These are phyloP conservation scores for Passer montanus DNA, from an alignment of 2,113 vertebrate species.

Conservation along the genomic window DNA sequence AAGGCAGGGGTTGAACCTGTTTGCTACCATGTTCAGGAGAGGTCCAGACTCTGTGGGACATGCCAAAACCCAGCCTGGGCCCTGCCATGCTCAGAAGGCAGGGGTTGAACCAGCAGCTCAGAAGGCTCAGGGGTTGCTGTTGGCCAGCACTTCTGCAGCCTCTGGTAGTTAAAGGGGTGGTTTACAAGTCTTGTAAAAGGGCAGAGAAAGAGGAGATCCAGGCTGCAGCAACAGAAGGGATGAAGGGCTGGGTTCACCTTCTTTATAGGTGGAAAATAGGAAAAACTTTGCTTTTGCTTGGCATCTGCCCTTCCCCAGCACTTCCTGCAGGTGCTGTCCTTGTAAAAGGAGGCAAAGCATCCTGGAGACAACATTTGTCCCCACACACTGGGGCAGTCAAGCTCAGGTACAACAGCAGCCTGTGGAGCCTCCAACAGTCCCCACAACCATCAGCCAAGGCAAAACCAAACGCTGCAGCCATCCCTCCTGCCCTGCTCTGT, in stretches of 20 bases:
- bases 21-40: not conserved
- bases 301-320: not conserved
- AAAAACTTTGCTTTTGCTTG: not conserved
- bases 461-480: not conserved
- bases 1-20: no score
- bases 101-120: not conserved
- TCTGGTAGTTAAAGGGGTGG: not conserved
- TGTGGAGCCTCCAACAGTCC: not conserved
- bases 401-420: not conserved
- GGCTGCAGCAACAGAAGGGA: not conserved
- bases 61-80: not conserved
- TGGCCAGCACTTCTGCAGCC: not conserved
- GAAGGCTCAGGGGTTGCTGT: not conserved
- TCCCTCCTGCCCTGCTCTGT: not conserved
- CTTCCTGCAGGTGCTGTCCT: accelerated
- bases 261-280: not conserved
- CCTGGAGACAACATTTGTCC: not conserved
- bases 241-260: not conserved
- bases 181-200: not conserved
- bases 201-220: not conserved
- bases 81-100: no score
- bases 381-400: accelerated
- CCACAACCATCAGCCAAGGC: not conserved
- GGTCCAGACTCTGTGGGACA: not conserved
- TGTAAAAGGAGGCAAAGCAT: not conserved